Evolutionary conservation across 2,888 invertebrate genomes (phyloP), one percentile per base, ranked within the genome.

Genomic region (Aquatica leii): DNA sequence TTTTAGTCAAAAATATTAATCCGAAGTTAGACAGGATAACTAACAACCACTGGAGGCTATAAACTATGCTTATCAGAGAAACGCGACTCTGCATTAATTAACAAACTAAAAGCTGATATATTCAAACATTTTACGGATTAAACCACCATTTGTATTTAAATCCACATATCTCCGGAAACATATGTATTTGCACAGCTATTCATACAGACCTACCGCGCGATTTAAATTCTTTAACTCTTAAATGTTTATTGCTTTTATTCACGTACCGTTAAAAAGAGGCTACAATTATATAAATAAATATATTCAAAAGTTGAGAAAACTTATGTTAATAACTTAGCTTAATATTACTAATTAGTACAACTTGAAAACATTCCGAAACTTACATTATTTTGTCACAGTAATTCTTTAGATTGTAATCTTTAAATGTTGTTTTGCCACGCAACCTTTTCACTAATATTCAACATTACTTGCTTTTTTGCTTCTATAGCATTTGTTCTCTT

Each of bases 1-100:
- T 64, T 64, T 64, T 46, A 59, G 59, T 56, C 41, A 21, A 59
- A 56, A 62, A 59, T 58, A 65, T 62, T 58, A 59, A 61, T 61
- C 55, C 55, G 54, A 55, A 54, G 51, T 48, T 56, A 64, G 60
- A 59, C 52, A 60, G 65, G 65, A 50, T 65, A 65, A 65, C 58
- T 59, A 65, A 65, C 65, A 65, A 51, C 57, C 65, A 52, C 37
- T 17, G 62, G 41, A 51, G 59, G 55, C 62, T 69, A 77, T 78
- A 78, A 77, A 77, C 72, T 70, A 77, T 65, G 75, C 76, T 78
- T 77, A 78, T 77, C 77, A 71, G 68, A 66, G 71, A 74, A 74
- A 77, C 78, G 76, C 76, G 75, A 71, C 74, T 69, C 64, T 67
- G 78, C 78, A 79, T 79, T 78, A 78, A 79, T 79, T 78, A 78